Evolutionary conservation across 2,113 vertebrate genomes (phyloP).

Genomic region (Pholis gunnellus): DNA sequence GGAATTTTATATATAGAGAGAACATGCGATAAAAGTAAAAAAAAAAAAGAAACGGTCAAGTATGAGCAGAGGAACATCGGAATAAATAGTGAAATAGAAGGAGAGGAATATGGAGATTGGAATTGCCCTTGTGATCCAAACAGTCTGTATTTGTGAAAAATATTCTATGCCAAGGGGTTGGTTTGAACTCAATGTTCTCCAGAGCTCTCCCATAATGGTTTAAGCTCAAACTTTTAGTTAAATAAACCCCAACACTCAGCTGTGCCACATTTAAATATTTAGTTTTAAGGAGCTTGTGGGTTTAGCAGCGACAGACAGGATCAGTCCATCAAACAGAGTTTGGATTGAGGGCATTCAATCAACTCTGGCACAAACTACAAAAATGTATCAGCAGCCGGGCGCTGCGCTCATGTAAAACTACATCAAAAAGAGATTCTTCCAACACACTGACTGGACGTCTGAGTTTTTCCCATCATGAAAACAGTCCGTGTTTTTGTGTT

Average conservation of each 20-base stretch:
- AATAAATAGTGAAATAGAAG: not conserved
- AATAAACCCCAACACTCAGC: constrained; percentile 75
- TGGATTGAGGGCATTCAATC: constrained; percentile 8
- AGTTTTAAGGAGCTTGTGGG: constrained; percentile 57
- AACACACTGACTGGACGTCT: constrained; percentile 2
- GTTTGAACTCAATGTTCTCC: constrained; percentile 39
- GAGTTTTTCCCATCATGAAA: constrained; percentile 30
- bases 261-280: constrained; percentile 82
- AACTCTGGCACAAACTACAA: constrained; percentile 31
- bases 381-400: constrained; percentile 1
- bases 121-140: not conserved
- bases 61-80: not conserved
- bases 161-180: constrained; percentile 1
- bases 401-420: constrained; percentile 37
- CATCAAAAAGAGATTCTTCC: constrained; percentile 36
- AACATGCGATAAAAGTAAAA: not conserved
- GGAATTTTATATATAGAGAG: not conserved
- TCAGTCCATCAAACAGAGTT: constrained; percentile 46
- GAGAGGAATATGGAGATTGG: not conserved
- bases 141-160: not conserved
- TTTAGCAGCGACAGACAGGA: constrained; percentile 53
- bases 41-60: not conserved
- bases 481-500: constrained; percentile 44
- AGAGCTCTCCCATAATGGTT: constrained; percentile 57
- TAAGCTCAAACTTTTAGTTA: constrained; percentile 68